Evolutionary conservation across 2,797 vertebrate species (phyloP).

Genomic region (Numenius phaeopus): DNA sequence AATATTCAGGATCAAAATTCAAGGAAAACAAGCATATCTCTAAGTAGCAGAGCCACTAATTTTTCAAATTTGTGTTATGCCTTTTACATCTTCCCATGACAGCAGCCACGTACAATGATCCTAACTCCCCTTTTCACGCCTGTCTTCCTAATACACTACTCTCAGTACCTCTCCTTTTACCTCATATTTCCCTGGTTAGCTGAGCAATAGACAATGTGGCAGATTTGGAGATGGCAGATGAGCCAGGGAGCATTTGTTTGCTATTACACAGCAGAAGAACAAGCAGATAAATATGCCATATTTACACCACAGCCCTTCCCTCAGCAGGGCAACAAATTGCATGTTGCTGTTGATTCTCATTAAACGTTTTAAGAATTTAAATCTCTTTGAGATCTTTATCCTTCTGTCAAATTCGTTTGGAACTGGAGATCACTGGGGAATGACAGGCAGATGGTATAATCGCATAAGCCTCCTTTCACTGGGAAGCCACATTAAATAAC

Average conservation of each 20-base stretch:
- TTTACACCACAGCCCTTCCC: neutral
- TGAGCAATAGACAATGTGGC: neutral
- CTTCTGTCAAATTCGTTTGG: neutral
- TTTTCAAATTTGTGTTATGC: neutral
- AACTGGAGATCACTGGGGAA: neutral
- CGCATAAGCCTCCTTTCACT: conserved; percentile 15
- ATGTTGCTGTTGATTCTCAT: neutral
- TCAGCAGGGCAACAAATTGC: neutral
- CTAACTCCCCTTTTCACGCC: neutral
- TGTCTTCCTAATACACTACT: neutral
- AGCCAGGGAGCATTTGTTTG: neutral
- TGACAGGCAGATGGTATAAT: neutral
- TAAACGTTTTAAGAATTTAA: neutral
- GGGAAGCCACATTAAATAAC: neutral
- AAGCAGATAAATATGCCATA: neutral
- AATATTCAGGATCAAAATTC: neutral
- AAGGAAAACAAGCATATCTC: neutral
- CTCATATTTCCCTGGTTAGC: neutral
- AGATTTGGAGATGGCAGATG: neutral
- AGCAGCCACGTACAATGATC: neutral
- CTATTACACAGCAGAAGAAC: neutral
- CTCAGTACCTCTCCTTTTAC: neutral
- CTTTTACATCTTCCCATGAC: neutral
- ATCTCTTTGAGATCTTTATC: conserved; percentile 21
- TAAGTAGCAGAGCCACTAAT: neutral